Percentiles rank a stretch among this genome's conserved stretches.
phyloP scores from a whole-genome alignment of 2,113 vertebrate genomes.

The Corapipo altera region DNA sequence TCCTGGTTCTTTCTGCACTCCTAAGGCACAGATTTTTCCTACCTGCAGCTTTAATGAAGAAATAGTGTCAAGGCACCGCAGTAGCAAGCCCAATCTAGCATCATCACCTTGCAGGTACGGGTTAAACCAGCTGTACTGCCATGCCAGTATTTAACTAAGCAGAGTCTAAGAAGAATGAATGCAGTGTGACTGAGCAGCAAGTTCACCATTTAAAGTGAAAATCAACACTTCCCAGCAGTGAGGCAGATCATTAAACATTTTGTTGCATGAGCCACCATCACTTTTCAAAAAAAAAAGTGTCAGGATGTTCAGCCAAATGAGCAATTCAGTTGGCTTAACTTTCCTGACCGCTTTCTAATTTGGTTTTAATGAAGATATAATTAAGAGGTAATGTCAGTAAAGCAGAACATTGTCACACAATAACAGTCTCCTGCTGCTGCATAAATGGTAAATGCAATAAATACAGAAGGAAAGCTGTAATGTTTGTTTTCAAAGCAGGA shows the following conservation, averaged over 20 bases:
- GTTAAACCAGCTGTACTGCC: not conserved
- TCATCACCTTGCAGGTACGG: not conserved
- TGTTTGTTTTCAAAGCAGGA: conserved; percentile 45
- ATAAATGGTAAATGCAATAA: conserved; percentile 46
- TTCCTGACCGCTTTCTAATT: conserved; percentile 62
- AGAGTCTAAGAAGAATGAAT: not conserved
- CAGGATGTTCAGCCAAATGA: conserved; percentile 49
- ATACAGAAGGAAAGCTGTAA: not conserved
- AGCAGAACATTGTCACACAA: conserved; percentile 59
- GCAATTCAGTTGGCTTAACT: conserved; percentile 57
- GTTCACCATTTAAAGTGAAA: conserved; percentile 35
- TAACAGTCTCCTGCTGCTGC: conserved; percentile 53
- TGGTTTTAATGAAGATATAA: conserved; percentile 68
- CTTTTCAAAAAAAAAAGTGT: conserved; percentile 46
- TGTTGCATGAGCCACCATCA: not conserved
- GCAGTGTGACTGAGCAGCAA: not conserved
- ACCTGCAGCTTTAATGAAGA: not conserved
- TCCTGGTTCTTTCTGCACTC: not conserved
- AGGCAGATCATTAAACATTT: conserved; percentile 33
- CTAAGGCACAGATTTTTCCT: not conserved
- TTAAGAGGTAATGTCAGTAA: conserved; percentile 63
- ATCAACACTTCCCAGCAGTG: conserved; percentile 21
- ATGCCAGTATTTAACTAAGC: not conserved
- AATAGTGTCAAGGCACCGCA: not conserved
- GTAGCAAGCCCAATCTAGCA: not conserved